phyloP scores from a whole-genome alignment of 2,113 vertebrate species.

The Uria aalge region DNA sequence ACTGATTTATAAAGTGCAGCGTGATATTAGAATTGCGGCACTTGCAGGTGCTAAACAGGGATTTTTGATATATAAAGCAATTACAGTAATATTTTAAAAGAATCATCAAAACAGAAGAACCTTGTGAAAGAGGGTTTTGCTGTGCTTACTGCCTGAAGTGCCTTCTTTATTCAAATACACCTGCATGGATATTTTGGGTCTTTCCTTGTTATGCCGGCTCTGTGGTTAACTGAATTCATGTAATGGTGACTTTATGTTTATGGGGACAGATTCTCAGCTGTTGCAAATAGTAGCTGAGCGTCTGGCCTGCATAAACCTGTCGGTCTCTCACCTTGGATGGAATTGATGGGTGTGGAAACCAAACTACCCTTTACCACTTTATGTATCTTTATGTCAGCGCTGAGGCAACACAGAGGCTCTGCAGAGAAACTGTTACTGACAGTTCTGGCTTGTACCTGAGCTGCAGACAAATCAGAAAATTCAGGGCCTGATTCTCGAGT shows the following conservation, averaged over 20 bases:
- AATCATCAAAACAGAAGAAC: background rate
- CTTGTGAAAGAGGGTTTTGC: slow-evolving; percentile 6
- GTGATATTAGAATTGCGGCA: background rate
- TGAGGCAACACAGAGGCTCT: background rate
- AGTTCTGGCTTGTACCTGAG: background rate
- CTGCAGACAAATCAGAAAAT: background rate
- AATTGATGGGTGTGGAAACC: background rate
- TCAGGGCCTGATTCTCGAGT: background rate
- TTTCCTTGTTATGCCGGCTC: background rate
- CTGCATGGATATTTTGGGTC: background rate
- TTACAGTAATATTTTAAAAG: background rate
- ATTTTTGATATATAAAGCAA: background rate
- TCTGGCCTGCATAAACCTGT: background rate
- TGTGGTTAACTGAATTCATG: background rate
- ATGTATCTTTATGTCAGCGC: accelerated
- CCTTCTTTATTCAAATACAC: background rate
- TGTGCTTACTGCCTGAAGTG: slow-evolving; percentile 29
- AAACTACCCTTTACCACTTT: background rate
- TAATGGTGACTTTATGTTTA: background rate
- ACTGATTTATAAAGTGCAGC: background rate
- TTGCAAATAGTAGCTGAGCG: background rate
- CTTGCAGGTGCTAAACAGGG: slow-evolving; percentile 16
- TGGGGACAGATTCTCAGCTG: slow-evolving; percentile 4
- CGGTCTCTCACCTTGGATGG: background rate
- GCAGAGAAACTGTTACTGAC: background rate